These are phyloP conservation scores for Melinopterus prodromus DNA, from an alignment of 2,888 invertebrate genomes.

Conservation along the genomic window DNA sequence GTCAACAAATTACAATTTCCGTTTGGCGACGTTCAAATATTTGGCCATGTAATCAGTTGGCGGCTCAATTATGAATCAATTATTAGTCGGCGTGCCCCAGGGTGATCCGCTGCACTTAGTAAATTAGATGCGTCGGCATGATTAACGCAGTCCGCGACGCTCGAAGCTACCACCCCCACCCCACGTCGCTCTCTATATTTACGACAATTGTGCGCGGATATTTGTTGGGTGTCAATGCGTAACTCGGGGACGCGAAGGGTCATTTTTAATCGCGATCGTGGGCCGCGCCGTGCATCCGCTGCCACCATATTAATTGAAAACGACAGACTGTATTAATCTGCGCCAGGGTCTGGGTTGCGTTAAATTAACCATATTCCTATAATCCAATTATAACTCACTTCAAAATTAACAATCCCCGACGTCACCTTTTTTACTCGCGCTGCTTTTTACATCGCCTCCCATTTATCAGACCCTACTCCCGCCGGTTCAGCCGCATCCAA, in stretches of 20 bases:
- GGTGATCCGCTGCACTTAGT: constrained; percentile 43
- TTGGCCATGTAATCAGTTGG: constrained; percentile 40
- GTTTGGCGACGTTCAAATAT: constrained; percentile 41
- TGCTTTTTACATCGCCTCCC: background rate
- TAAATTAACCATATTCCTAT: constrained; percentile 36
- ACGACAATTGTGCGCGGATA: constrained; percentile 48
- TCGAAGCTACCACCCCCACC: background rate
- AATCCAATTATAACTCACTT: constrained; percentile 31
- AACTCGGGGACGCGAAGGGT: constrained; percentile 57
- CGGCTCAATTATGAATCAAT: constrained; percentile 50
- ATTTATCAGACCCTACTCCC: constrained; percentile 7
- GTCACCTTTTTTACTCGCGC: constrained; percentile 7
- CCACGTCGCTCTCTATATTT: constrained; percentile 29
- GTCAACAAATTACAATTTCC: constrained; percentile 32
- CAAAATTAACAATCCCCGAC: constrained; percentile 24
- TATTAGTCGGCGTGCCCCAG: constrained; percentile 38
- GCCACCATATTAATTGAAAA: constrained; percentile 59
- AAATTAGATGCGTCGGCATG: constrained; percentile 48
- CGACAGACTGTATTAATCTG: constrained; percentile 60
- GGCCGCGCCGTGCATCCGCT: constrained; percentile 54
- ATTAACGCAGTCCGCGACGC: constrained; percentile 31
- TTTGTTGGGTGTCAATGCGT: constrained; percentile 61
- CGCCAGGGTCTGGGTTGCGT: constrained; percentile 45
- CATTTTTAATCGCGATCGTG: constrained; percentile 60
- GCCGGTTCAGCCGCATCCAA: background rate